phyloP scores from a whole-genome alignment of 2,797 vertebrate genomes.

The Sebastes nivosus region DNA sequence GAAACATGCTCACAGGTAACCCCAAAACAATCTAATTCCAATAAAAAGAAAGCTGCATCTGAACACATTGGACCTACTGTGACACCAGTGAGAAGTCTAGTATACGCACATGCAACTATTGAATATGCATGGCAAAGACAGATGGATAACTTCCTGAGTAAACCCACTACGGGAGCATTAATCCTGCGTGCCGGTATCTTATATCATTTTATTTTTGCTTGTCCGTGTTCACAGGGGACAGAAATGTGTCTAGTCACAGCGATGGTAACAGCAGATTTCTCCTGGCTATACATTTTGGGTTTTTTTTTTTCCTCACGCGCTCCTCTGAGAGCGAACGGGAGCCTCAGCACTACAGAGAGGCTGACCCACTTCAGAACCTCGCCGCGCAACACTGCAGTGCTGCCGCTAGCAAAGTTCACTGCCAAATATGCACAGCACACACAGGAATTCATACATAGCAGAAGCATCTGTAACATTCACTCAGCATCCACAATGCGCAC shows the following conservation, averaged over 20 bases:
- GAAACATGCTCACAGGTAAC: slow-evolving; percentile 3
- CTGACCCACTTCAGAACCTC: slow-evolving; percentile 76
- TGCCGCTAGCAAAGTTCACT: slow-evolving; percentile 51
- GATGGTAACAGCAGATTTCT: slow-evolving; percentile 31
- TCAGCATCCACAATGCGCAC: slow-evolving; percentile 4
- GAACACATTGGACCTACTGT: slow-evolving; percentile 8
- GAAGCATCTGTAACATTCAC: slow-evolving; percentile 20
- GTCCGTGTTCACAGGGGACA: slow-evolving; percentile 21
- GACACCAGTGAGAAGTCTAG: not conserved
- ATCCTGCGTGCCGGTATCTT: slow-evolving; percentile 3
- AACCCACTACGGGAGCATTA: slow-evolving; percentile 1
- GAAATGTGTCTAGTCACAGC: slow-evolving; percentile 21
- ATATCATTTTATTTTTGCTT: not conserved
- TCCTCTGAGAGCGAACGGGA: slow-evolving; percentile 53
- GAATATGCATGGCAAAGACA: slow-evolving; percentile 6
- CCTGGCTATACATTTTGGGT: not conserved
- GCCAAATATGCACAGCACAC: slow-evolving; percentile 35
- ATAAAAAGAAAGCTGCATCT: slow-evolving; percentile 12
- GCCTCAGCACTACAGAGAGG: slow-evolving; percentile 31
- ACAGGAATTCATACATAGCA: slow-evolving; percentile 36
- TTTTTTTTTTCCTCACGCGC: not conserved
- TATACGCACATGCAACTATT: not conserved
- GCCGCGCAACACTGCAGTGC: slow-evolving; percentile 53
- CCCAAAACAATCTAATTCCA: not conserved
- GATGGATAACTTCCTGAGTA: slow-evolving; percentile 19